Evolutionary conservation across 1,140 invertebrate species (phyloP), one percentile per base, ranked within the genome.

Genomic region (Monomorium pharaonis): DNA sequence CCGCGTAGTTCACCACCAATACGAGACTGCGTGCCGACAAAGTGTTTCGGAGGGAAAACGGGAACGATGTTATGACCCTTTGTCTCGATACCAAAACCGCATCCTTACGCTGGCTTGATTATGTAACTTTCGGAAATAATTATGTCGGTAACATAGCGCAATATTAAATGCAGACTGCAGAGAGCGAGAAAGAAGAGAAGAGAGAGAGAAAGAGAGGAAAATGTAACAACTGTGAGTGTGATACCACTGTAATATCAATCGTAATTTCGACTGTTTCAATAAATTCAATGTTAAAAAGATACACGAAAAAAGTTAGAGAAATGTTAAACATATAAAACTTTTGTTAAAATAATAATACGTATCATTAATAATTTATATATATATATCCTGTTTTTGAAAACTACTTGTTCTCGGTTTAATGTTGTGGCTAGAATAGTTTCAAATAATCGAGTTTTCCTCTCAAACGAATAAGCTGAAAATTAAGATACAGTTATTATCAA

Each of bases 31-130:
- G 21, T 77, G 37, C 51, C n/a, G 30, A 27, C 69, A 44, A 49
- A 58, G 33, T 63, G 62, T 85, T 60, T 27, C 44, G 65, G 37
- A 65, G 27, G 47, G 42, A 33, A 21, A 85, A 88, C 67, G 74
- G 27, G 70, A 67, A 88, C 83, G 42, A 65, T 2, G 67, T 81
- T 88, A 87, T 49, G 58, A 76, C 30, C 86, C 77, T 84, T 87
- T 87, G 69, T 87, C 62, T 47, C 49, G 56, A 70, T 27, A 37
- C n/a, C 44, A 27, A 27, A n/a, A 70, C 47, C n/a, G n/a, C 30
- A 80, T 30, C 33, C 37, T 83, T 51, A 44, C 65, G 24, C 7
- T 72, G 44, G n/a, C 49, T n/a, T 67, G 30, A 83, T 74, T 47
- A 21, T 6, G 18, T 21, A 44, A 74, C 24, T 83, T 83, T 33